A percentile compares a stretch with the other conserved stretches of the same genome.
These are phyloP conservation scores for Tillus elongatus DNA, from an alignment of 2,888 invertebrate genomes.

Conservation along the genomic window DNA sequence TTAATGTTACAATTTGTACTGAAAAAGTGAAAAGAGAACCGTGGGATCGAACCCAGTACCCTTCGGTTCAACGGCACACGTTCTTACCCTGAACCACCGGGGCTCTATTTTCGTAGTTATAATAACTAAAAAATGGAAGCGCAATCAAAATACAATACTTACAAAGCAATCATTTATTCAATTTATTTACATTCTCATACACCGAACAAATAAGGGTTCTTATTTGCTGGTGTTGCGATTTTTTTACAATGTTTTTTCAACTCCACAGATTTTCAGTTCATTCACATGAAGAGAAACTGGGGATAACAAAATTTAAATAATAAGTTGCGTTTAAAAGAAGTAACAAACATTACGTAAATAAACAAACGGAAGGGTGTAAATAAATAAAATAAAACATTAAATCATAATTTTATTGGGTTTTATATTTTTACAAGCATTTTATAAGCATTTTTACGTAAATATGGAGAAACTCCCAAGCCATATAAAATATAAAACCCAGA, in stretches of 20 bases:
- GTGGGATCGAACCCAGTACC: too few relatives aligned
- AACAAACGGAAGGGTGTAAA: constrained; percentile 21
- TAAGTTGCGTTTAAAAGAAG: constrained; percentile 12
- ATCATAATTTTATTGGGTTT: constrained; percentile 31
- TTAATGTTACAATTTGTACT: too few relatives aligned
- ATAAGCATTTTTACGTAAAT: constrained; percentile 26
- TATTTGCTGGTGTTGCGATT: constrained; percentile 30
- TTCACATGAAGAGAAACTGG: constrained; percentile 21
- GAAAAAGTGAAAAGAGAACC: too few relatives aligned
- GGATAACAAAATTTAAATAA: constrained; percentile 14
- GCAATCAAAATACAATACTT: too few relatives aligned
- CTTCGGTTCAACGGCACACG: too few relatives aligned
- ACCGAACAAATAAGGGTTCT: constrained; percentile 31
- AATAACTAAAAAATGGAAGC: too few relatives aligned
- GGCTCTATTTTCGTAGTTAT: too few relatives aligned
- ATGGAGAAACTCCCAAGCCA: constrained; percentile 18
- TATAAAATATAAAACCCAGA: constrained; percentile 29
- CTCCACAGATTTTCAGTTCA: constrained; percentile 20
- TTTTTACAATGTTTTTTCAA: constrained; percentile 6
- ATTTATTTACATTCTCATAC: constrained; percentile 29
- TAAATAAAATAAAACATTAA: constrained; percentile 27
- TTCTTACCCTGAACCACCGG: too few relatives aligned
- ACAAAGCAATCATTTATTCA: too few relatives aligned
- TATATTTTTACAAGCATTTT: constrained; percentile 24
- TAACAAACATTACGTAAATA: constrained; percentile 10